Evolutionary conservation across 2,888 invertebrate species (phyloP).

Genomic region (Tipula confusa): DNA sequence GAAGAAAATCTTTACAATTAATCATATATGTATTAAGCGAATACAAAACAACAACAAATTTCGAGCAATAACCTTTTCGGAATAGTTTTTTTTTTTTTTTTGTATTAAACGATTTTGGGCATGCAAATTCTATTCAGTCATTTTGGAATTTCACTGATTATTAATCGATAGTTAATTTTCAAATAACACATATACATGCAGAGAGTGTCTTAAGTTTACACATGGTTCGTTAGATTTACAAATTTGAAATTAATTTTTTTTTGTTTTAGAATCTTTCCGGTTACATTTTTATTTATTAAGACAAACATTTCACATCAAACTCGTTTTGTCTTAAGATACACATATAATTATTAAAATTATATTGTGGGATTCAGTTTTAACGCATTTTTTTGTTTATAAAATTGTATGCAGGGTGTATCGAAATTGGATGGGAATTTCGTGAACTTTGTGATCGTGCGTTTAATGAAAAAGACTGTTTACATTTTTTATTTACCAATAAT

Average conservation of each 20-base stretch:
- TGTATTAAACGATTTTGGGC: not conserved
- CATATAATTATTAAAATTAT: not conserved
- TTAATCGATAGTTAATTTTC: not conserved
- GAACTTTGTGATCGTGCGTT: no score
- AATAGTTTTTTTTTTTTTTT: no score
- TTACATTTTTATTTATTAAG: not conserved
- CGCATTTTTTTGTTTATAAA: not conserved
- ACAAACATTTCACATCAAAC: not conserved
- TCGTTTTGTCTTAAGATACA: not conserved
- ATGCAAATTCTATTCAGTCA: not conserved
- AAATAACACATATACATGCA: not conserved
- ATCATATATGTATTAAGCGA: not conserved
- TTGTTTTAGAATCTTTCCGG: not conserved
- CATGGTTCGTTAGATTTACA: not conserved
- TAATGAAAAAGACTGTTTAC: no score
- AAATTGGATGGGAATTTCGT: no score
- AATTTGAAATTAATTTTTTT: not conserved
- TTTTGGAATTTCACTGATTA: not conserved
- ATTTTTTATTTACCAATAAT: no score
- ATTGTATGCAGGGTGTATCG: no score
- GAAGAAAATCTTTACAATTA: not conserved
- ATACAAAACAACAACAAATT: not conserved
- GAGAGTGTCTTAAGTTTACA: not conserved
- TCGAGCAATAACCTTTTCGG: not conserved
- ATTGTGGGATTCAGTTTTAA: not conserved